Conservation (phyloP, 2,113 vertebrate genomes). For the Melospiza georgiana region DNA sequence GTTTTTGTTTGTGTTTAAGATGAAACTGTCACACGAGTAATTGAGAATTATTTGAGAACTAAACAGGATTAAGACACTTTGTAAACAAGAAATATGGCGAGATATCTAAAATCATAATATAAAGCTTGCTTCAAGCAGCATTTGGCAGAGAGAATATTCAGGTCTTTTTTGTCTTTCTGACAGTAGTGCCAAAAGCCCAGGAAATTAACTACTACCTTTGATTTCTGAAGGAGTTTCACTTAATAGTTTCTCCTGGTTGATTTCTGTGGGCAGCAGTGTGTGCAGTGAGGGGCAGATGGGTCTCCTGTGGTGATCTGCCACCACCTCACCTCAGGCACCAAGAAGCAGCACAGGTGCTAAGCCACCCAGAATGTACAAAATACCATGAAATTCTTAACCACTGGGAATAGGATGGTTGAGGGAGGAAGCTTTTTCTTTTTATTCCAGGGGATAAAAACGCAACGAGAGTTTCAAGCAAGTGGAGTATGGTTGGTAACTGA, state of each 20-base stretch:
- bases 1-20: neutral
- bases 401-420: neutral
- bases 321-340: fast-evolving
- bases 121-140: neutral
- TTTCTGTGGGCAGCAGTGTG: neutral
- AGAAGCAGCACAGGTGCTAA: neutral
- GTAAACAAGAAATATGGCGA: neutral
- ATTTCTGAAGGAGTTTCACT: neutral
- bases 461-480: neutral
- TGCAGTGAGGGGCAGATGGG: neutral
- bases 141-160: neutral
- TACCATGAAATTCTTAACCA: neutral
- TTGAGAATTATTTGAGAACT: neutral
- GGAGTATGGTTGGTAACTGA: neutral
- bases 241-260: neutral
- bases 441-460: neutral
- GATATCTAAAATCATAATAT: neutral
- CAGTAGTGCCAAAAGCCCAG: neutral
- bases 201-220: neutral
- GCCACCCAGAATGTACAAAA: neutral
- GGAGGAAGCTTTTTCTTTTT: neutral
- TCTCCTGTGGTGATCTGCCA: neutral
- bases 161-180: neutral
- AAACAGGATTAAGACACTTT: neutral
- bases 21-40: neutral